A percentile compares a stretch with the other conserved stretches of the same genome.
phyloP scores from a whole-genome alignment of 2,797 vertebrate species.

The Holocentrus rufus region DNA sequence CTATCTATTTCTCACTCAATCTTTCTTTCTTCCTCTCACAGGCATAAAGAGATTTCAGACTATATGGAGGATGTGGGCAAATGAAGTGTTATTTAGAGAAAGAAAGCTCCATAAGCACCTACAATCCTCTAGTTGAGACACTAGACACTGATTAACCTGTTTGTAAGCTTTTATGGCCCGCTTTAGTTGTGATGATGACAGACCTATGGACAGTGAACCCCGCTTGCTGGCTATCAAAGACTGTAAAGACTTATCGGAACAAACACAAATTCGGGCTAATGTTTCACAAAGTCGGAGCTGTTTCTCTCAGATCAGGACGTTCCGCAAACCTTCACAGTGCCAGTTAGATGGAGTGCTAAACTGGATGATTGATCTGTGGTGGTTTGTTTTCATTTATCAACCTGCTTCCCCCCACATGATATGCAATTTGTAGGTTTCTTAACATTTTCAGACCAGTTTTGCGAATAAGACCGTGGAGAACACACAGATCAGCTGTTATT shows the following conservation, averaged over 20 bases:
- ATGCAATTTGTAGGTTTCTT: background rate
- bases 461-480: constrained; percentile 10
- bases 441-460: background rate
- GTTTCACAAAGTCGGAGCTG: constrained; percentile 63
- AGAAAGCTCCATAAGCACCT: constrained; percentile 41
- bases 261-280: constrained; percentile 66
- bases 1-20: constrained; percentile 31
- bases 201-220: constrained; percentile 63
- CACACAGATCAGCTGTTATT: background rate
- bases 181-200: constrained; percentile 54
- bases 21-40: background rate
- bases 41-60: constrained; percentile 6
- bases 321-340: constrained; percentile 32
- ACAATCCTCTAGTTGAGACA: constrained; percentile 41
- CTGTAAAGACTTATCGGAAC: constrained; percentile 72
- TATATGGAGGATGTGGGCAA: constrained; percentile 10
- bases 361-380: background rate
- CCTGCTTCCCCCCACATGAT: background rate
- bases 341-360: background rate
- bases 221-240: constrained; percentile 57
- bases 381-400: background rate
- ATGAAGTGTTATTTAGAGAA: constrained; percentile 46
- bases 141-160: constrained; percentile 73
- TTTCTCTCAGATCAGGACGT: constrained; percentile 42
- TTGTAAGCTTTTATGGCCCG: constrained; percentile 66